Percentiles rank a stretch among this genome's conserved stretches.
Conservation (phyloP, 2,113 vertebrate species). For the Channa argus region DNA sequence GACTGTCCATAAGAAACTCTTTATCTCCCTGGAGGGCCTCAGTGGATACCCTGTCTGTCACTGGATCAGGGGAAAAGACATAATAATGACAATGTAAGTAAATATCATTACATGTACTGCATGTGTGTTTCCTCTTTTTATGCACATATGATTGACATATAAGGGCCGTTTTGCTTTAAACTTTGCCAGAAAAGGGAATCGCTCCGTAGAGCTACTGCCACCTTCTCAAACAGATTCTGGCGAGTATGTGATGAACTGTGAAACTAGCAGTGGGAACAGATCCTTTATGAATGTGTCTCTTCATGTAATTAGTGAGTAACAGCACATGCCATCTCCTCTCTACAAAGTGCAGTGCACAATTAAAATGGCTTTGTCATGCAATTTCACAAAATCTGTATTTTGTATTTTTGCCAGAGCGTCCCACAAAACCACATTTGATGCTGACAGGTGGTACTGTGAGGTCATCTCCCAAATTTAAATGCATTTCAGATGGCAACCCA, state of each 20-base stretch:
- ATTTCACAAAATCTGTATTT: no score
- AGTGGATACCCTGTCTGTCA: constrained; percentile 22
- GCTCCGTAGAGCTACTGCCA: constrained; percentile 71
- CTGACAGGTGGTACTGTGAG: rapidly evolving
- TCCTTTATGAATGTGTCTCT: constrained; percentile 82
- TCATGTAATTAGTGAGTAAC: constrained; percentile 73
- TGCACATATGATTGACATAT: neutral
- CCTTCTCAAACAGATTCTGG: constrained; percentile 83
- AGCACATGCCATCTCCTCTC: neutral
- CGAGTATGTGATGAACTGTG: constrained; percentile 81
- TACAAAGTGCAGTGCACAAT: neutral
- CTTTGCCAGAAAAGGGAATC: constrained; percentile 66
- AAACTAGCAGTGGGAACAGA: constrained; percentile 46
- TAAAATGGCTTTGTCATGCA: no score
- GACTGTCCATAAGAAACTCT: constrained; percentile 49
- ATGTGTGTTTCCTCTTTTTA: neutral
- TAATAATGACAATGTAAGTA: constrained; percentile 33
- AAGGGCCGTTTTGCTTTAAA: neutral
- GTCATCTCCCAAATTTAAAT: constrained; percentile 42
- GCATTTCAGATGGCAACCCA: constrained; percentile 84
- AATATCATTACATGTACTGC: neutral
- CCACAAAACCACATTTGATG: constrained; percentile 70
- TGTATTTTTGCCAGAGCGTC: constrained; percentile 56
- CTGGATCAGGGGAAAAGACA: constrained; percentile 27
- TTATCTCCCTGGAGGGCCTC: constrained; percentile 50